phyloP scores from a whole-genome alignment of 2,888 invertebrate genomes.

The Cerceris ruficornis region DNA sequence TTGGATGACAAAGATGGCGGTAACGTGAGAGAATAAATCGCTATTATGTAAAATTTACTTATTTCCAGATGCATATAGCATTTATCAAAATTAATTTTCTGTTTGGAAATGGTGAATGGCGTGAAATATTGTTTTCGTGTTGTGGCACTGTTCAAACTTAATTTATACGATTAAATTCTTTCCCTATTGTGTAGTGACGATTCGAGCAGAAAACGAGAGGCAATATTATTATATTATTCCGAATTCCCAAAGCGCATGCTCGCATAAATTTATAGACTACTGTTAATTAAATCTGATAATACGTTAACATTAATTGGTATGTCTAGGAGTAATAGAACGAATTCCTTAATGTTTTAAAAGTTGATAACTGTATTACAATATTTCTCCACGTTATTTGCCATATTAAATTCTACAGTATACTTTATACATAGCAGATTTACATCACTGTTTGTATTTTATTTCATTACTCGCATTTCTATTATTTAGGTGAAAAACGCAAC shows the following conservation, averaged over 20 bases:
- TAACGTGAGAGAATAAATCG: conserved; percentile 7
- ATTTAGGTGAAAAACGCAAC: conserved; percentile 78
- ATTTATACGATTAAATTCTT: conserved; percentile 21
- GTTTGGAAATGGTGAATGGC: conserved; percentile 51
- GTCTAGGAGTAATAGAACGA: background rate
- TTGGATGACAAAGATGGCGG: conserved; percentile 7
- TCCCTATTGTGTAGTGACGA: conserved; percentile 11
- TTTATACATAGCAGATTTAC: conserved; percentile 36
- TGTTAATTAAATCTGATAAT: background rate
- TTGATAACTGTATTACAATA: conserved; percentile 45
- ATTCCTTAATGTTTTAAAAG: conserved; percentile 2
- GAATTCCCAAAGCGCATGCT: background rate
- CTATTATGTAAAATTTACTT: conserved; percentile 28
- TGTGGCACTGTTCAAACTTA: background rate
- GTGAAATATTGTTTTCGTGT: conserved; percentile 58
- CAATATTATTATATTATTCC: conserved; percentile 17
- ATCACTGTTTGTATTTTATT: conserved; percentile 23
- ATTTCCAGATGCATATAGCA: conserved; percentile 51
- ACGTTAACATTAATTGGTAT: background rate
- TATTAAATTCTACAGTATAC: conserved; percentile 41
- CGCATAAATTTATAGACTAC: background rate
- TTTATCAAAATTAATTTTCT: conserved; percentile 40
- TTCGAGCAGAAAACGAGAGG: conserved; percentile 27
- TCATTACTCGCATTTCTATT: conserved; percentile 53
- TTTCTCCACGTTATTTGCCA: conserved; percentile 59